These are phyloP conservation scores for Cremastinae sp. DNA, from an alignment of 2,888 invertebrate species.

Conservation along the genomic window DNA sequence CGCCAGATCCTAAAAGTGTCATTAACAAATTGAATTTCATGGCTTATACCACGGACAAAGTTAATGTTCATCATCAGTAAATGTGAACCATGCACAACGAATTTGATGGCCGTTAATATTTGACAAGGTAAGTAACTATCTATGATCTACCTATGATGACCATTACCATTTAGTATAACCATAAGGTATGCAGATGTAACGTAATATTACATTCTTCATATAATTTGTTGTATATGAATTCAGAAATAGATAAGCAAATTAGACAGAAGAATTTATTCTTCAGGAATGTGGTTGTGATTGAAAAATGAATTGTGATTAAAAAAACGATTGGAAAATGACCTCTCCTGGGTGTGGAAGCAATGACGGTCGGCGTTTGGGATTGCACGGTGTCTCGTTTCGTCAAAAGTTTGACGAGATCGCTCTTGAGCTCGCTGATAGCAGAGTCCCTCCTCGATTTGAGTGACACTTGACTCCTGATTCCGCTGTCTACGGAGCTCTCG, in stretches of 20 bases:
- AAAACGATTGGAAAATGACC: constrained; percentile 66
- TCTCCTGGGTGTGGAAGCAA: constrained; percentile 76
- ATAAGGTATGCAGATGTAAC: no score
- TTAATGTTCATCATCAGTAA: no score
- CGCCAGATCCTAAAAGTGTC: constrained; percentile 82
- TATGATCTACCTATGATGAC: no score
- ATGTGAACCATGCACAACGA: no score
- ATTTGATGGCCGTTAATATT: no score
- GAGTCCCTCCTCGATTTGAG: constrained; percentile 89
- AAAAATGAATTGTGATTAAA: background rate
- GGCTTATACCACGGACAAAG: no score
- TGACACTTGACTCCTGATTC: constrained; percentile 85
- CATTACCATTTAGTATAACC: no score
- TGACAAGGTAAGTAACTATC: no score
- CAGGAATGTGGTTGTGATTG: background rate
- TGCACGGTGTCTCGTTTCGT: constrained; percentile 73
- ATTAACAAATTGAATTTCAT: background rate
- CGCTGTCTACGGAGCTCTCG: constrained; percentile 93
- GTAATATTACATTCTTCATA: no score
- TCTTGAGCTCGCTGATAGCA: constrained; percentile 84
- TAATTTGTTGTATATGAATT: no score
- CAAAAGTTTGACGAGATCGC: constrained; percentile 88
- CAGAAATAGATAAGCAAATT: no score
- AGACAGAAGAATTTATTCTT: no score
- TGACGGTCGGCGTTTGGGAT: constrained; percentile 75